Evolutionary conservation across 2,113 vertebrate genomes (phyloP).

Genomic region (Zosterops borbonicus): DNA sequence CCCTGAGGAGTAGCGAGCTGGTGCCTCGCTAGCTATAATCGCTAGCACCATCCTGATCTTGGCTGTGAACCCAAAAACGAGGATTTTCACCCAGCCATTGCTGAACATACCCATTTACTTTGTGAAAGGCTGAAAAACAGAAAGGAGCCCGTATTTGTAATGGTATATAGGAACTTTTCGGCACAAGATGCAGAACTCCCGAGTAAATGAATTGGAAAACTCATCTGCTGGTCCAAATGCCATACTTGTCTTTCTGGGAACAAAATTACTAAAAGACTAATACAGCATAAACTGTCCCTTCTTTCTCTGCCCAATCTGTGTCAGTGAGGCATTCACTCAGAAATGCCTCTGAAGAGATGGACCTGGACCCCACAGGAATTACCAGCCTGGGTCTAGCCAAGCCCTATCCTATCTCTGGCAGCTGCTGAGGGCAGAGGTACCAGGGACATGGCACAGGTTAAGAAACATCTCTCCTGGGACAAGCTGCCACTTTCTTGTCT

Average conservation of each 20-base stretch:
- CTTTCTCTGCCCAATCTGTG: not conserved
- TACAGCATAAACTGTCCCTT: not conserved
- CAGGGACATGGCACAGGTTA: not conserved
- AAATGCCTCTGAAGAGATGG: not conserved
- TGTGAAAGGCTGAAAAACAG: not conserved
- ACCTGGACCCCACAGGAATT: not conserved
- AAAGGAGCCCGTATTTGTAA: not conserved
- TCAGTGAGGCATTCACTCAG: not conserved
- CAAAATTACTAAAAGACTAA: not conserved
- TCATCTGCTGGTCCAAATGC: not conserved
- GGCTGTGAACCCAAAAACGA: not conserved
- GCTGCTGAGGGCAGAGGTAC: accelerated
- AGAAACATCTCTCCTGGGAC: not conserved
- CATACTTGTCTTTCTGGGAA: not conserved
- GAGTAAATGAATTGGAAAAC: not conserved
- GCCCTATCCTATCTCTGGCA: not conserved
- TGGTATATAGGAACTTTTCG: not conserved
- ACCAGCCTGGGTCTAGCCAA: not conserved
- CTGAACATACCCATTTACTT: not conserved
- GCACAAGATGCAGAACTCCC: not conserved
- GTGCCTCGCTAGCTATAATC: not conserved
- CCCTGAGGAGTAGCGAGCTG: not conserved
- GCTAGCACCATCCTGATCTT: not conserved
- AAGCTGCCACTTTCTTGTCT: not conserved
- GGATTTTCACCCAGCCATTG: not conserved